Evolutionary conservation across 2,797 vertebrate genomes (phyloP), one percentile per base, ranked within the genome.

Genomic region (Eulemur rubriventer): DNA sequence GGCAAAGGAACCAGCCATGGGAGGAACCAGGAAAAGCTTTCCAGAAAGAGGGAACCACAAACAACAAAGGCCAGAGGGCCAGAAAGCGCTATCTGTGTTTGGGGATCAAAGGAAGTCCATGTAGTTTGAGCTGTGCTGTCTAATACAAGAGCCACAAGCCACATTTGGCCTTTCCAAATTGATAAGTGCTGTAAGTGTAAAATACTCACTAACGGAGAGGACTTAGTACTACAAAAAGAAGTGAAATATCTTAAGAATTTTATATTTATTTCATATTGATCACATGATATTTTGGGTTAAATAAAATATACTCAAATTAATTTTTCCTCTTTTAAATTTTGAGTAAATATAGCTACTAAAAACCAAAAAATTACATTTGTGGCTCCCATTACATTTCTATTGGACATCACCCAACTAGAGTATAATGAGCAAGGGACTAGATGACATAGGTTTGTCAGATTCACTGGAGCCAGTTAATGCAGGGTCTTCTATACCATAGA

Each of bases 271-370:
- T 92, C 26, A 72, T 63, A 41, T 65, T 46, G 46, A 52, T 83
- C 22, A 33, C 13, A 22, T 83, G 50, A 33, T 89, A 67, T 95
- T 85, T 95, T 38, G 4, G 1, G 22, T 83, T 92, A 67, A 87
- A 63, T 88, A 78, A 95, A 95, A 94, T 81, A 33, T 41, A 43
- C 8, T 84, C 43, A 80, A n/a, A 48, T 85, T 94, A 69, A 33
- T 79, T 95, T 81, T 95, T 79, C 20, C 22, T 88, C 89, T 94
- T 75, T 91, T 46, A 24, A 50, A 61, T 7, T 69, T 73, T 79
- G 50, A 10, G 16, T 33, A 86, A 48, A 22, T 46, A 10, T 81
- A 41, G 30, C 46, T 46, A 41, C 72, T 70, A 52, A 43, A 83
- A 84, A 46, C 61, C 30, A 59, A 55, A 26, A 70, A 91, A 65